Evolutionary conservation across 2,797 vertebrate species (phyloP).

Genomic region (Harpagifer antarcticus): DNA sequence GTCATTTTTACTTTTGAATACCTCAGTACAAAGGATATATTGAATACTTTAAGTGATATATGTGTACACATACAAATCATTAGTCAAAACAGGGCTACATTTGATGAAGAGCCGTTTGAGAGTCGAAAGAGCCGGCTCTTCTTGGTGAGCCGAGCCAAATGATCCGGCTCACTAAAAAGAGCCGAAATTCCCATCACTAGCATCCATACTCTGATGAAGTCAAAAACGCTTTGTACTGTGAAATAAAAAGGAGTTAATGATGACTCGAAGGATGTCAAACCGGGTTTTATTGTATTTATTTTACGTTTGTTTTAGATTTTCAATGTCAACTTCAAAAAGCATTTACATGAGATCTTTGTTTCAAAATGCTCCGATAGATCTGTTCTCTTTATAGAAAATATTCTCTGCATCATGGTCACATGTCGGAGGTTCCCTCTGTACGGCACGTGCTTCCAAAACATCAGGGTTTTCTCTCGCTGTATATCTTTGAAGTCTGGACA

Average conservation of each 20-base stretch:
- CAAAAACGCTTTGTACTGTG: neutral
- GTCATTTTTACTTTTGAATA: no score
- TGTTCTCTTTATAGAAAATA: conserved; percentile 61
- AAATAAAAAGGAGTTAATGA: conserved; percentile 11
- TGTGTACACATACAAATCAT: no score
- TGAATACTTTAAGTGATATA: no score
- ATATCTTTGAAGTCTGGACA: conserved; percentile 34
- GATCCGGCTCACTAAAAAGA: no score
- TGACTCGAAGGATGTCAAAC: conserved; percentile 43
- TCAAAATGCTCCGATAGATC: conserved; percentile 65
- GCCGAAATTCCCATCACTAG: neutral
- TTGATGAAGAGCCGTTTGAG: no score
- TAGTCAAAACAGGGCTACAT: no score
- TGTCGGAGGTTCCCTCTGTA: conserved; percentile 12
- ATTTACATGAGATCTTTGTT: conserved; percentile 54
- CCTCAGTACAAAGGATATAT: no score
- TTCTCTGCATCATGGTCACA: conserved; percentile 26
- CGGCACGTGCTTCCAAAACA: conserved; percentile 45
- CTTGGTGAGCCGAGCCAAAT: no score
- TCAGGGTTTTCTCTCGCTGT: conserved; percentile 1
- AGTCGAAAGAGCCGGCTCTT: no score
- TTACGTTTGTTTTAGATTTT: conserved; percentile 22
- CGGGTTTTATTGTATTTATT: conserved; percentile 56
- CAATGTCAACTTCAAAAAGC: conserved; percentile 63
- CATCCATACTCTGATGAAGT: neutral